Evolutionary conservation across 2,797 vertebrate species (phyloP).

Genomic region (Sebastes hubbsi): DNA sequence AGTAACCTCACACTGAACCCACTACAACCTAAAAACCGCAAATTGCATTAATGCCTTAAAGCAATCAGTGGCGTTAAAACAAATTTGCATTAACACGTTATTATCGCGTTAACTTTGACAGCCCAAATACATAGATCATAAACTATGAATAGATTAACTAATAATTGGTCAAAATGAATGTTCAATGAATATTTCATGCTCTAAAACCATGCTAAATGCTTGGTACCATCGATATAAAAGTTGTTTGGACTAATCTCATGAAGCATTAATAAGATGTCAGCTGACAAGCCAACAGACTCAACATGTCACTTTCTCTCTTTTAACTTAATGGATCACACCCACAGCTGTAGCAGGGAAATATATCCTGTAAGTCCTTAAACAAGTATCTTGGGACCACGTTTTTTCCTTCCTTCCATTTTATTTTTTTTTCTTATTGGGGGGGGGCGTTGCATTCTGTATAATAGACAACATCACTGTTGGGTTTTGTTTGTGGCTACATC

Average conservation of each 20-base stretch:
- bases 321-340: constrained; percentile 27
- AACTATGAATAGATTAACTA: neutral
- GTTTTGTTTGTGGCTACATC: constrained; percentile 57
- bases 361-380: constrained; percentile 37
- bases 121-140: neutral
- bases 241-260: neutral
- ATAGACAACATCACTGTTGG: constrained; percentile 27
- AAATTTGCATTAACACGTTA: no score
- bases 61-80: no score
- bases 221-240: neutral
- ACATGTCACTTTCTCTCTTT: constrained; percentile 23
- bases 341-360: constrained; percentile 19
- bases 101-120: no score
- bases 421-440: neutral
- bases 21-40: no score
- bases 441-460: constrained; percentile 10
- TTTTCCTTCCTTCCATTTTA: neutral
- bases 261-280: constrained; percentile 17
- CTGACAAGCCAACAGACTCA: constrained; percentile 19
- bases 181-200: neutral
- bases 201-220: neutral
- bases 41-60: no score
- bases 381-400: constrained; percentile 35
- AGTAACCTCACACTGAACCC: no score
- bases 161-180: neutral